Evolutionary conservation across 2,888 invertebrate species (phyloP).

Genomic region (Meandrusa payeni): DNA sequence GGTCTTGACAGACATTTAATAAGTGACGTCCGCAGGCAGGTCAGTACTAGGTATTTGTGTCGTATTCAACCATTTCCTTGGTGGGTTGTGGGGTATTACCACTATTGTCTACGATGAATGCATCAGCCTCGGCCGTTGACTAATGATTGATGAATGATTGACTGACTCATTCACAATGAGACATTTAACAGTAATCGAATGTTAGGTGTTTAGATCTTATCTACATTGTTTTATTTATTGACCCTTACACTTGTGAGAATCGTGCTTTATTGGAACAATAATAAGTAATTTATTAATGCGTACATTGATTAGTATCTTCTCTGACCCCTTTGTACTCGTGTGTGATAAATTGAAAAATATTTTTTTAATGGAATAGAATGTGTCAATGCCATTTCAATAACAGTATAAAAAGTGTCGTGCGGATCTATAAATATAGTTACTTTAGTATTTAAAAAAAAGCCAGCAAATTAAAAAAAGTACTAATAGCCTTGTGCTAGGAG

Average conservation of each 20-base stretch:
- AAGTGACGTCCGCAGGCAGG: constrained; percentile 8
- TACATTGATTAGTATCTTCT: background rate
- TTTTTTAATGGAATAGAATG: too few relatives aligned
- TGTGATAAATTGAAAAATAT: too few relatives aligned
- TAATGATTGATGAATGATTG: constrained; percentile 65
- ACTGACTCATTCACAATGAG: constrained; percentile 61
- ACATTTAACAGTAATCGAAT: constrained; percentile 50
- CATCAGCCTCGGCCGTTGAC: constrained; percentile 49
- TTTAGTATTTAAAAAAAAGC: too few relatives aligned
- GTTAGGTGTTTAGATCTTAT: constrained; percentile 12
- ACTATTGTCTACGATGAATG: constrained; percentile 51
- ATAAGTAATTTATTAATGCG: background rate
- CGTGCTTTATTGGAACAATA: background rate
- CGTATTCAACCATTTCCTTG: constrained; percentile 34
- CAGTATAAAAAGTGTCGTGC: too few relatives aligned
- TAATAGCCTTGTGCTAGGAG: too few relatives aligned
- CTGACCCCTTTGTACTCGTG: background rate
- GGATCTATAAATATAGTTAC: too few relatives aligned
- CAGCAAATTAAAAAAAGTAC: too few relatives aligned
- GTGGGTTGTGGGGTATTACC: constrained; percentile 38
- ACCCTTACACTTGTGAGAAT: constrained; percentile 1
- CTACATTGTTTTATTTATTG: constrained; percentile 15
- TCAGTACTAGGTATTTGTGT: constrained; percentile 20
- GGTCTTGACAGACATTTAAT: constrained; percentile 20
- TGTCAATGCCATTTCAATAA: too few relatives aligned